A percentile compares a stretch with the other conserved stretches of the same genome.
Conservation (phyloP, 1,140 invertebrate species). For the Euwallacea fornicatus region DNA sequence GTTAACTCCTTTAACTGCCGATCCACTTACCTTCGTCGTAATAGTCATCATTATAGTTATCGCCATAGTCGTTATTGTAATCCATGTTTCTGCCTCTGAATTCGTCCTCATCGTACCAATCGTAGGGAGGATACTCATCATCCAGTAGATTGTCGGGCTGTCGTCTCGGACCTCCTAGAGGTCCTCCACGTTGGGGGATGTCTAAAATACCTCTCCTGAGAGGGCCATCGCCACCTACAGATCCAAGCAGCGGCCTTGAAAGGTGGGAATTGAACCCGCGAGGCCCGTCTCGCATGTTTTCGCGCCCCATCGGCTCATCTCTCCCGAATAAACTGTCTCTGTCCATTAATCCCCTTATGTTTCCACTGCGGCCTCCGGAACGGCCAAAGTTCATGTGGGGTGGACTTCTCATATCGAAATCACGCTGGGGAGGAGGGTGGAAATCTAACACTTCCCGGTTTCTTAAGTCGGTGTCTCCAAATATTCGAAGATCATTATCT, state of each 20-base stretch:
- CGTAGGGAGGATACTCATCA: conserved; percentile 27
- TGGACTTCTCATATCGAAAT: conserved; percentile 37
- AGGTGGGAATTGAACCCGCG: not conserved
- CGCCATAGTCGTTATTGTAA: conserved; percentile 19
- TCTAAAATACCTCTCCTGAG: not conserved
- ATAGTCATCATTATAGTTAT: conserved; percentile 37
- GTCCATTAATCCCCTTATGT: not conserved
- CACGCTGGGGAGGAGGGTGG: conserved; percentile 21
- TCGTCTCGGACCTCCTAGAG: not conserved
- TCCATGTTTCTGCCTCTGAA: conserved; percentile 31
- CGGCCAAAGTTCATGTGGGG: not conserved
- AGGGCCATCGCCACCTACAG: not conserved
- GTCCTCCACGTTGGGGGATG: not conserved
- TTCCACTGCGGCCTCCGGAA: not conserved
- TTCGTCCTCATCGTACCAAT: conserved; percentile 43
- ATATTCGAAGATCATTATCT: conserved; percentile 40
- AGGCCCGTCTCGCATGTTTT: not conserved
- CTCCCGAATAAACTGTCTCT: not conserved
- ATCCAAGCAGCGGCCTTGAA: not conserved
- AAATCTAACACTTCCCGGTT: conserved; percentile 40
- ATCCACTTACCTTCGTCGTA: conserved; percentile 33
- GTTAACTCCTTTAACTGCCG: not conserved
- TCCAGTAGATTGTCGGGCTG: no score
- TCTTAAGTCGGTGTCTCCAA: conserved; percentile 38
- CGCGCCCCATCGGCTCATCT: not conserved